Conservation (phyloP, 2,797 vertebrate species). For the Valencia hispanica region DNA sequence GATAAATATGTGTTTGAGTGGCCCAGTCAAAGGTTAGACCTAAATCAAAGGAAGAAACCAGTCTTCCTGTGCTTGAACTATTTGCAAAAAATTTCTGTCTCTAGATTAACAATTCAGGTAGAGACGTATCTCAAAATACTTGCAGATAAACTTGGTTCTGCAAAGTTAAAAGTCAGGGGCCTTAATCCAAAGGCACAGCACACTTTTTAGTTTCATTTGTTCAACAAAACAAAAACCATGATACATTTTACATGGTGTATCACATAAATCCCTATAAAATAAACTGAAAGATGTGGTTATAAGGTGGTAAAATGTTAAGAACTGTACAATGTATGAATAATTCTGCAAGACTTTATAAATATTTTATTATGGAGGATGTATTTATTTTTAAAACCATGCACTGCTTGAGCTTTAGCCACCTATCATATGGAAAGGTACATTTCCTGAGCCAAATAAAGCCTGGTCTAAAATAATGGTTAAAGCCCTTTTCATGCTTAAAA, state of each 20-base stretch:
- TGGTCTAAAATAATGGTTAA: constrained; percentile 38
- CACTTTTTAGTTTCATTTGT: not conserved
- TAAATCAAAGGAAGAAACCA: not conserved
- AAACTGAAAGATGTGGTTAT: too few species aligned
- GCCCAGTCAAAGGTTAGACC: not conserved
- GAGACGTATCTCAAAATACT: not conserved
- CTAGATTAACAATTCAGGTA: not conserved
- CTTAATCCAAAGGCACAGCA: not conserved
- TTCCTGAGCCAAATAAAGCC: constrained; percentile 21
- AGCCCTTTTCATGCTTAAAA: constrained; percentile 5
- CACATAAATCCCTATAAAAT: not conserved
- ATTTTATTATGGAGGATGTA: not conserved
- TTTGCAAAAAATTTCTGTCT: too few species aligned
- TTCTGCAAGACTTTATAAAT: not conserved
- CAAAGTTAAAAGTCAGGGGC: not conserved
- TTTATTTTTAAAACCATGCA: not conserved
- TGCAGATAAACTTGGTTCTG: not conserved
- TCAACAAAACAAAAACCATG: not conserved
- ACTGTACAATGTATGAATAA: not conserved
- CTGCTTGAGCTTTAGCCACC: constrained; percentile 5
- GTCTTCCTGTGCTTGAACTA: not conserved
- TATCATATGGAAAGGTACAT: constrained; percentile 27
- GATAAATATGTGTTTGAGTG: not conserved
- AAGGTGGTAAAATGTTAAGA: not conserved
- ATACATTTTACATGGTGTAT: not conserved